These are phyloP conservation scores for Masticophis lateralis DNA, from an alignment of 2,797 vertebrate species.

Conservation along the genomic window DNA sequence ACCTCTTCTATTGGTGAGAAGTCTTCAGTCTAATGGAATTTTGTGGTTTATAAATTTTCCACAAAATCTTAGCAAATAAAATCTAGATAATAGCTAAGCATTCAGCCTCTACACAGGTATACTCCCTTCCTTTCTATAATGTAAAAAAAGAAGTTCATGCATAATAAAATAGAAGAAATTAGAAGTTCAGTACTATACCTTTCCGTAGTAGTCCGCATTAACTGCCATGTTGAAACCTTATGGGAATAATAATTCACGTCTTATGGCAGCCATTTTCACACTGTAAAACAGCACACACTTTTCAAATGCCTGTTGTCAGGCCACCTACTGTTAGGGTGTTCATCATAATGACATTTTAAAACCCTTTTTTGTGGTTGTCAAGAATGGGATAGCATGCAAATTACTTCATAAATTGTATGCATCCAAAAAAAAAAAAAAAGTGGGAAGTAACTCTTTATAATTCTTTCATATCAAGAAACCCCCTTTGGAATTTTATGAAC, in stretches of 20 bases:
- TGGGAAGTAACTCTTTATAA: slow-evolving; percentile 15
- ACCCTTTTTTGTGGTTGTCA: slow-evolving; percentile 4
- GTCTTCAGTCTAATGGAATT: neutral
- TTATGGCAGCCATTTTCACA: slow-evolving; percentile 2
- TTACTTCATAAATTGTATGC: slow-evolving; percentile 19
- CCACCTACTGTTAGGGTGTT: slow-evolving; percentile 17
- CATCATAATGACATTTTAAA: slow-evolving; percentile 30
- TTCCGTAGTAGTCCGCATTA: neutral
- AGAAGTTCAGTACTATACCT: neutral
- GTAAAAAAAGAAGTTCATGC: neutral
- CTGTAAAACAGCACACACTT: neutral
- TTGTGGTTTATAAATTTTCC: neutral
- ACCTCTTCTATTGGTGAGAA: neutral
- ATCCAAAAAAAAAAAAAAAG: slow-evolving; percentile 26
- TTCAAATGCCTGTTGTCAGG: slow-evolving; percentile 4
- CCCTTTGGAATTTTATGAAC: neutral
- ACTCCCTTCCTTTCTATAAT: neutral
- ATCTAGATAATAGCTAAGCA: neutral
- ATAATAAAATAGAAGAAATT: neutral
- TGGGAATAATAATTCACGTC: neutral
- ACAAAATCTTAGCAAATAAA: slow-evolving; percentile 2
- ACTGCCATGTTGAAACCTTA: neutral
- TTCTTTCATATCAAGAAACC: slow-evolving; percentile 5
- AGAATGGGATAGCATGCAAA: slow-evolving; percentile 22
- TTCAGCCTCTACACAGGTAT: neutral